Conservation (phyloP, 2,797 vertebrate species). For the Epinephelus malabaricus region DNA sequence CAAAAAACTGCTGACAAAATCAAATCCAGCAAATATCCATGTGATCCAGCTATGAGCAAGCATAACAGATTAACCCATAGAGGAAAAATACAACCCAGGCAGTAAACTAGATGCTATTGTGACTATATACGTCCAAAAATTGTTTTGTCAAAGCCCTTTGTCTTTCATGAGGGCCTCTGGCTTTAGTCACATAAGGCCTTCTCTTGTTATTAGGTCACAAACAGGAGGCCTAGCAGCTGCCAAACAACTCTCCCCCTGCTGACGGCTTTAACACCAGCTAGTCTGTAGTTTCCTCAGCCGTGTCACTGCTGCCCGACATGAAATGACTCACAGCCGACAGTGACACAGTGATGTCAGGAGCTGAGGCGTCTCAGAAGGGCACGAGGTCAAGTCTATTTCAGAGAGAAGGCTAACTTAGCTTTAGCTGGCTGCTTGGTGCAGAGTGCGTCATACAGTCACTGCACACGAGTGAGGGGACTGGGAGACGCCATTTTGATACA, state of each 20-base stretch:
- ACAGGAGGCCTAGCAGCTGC: slow-evolving; percentile 70
- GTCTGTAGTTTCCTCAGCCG: background rate
- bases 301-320: background rate
- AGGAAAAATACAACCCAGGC: slow-evolving; percentile 27
- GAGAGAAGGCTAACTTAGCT: slow-evolving; percentile 47
- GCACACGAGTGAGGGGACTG: slow-evolving; percentile 76
- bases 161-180: slow-evolving; percentile 57
- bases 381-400: slow-evolving; percentile 35
- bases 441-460: slow-evolving; percentile 86
- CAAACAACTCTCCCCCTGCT: slow-evolving; percentile 33
- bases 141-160: slow-evolving; percentile 62
- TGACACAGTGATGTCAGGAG: background rate
- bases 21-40: slow-evolving; percentile 29
- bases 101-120: slow-evolving; percentile 42
- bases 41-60: slow-evolving; percentile 18
- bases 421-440: slow-evolving; percentile 80
- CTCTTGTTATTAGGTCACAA: slow-evolving; percentile 74
- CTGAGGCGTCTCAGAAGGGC: slow-evolving; percentile 17
- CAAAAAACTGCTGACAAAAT: slow-evolving; percentile 36
- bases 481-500: slow-evolving; percentile 89
- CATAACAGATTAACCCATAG: slow-evolving; percentile 19
- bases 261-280: slow-evolving; percentile 4
- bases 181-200: slow-evolving; percentile 67
- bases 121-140: slow-evolving; percentile 29
- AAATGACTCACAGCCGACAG: slow-evolving; percentile 7